A percentile compares a stretch with the other conserved stretches of the same genome.
phyloP scores from a whole-genome alignment of 2,888 invertebrate species.

The Rhodophaea formosa region DNA sequence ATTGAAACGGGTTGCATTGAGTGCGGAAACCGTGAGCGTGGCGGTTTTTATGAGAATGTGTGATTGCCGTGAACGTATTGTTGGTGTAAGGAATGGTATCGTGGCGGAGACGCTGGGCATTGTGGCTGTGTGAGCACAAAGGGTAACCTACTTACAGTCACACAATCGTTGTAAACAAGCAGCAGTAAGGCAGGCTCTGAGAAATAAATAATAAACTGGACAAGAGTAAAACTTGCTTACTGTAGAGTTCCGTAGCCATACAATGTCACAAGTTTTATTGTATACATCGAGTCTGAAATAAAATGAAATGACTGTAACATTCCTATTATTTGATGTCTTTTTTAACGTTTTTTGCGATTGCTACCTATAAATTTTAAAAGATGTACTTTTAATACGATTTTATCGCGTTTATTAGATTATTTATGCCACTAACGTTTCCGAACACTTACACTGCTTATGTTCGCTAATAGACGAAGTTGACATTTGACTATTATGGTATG shows the following conservation, averaged over 20 bases:
- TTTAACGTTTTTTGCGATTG: too few species aligned
- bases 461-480: too few species aligned
- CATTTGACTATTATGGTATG: too few species aligned
- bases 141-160: conserved; percentile 16
- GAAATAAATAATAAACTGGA: not conserved
- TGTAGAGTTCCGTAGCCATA: not conserved
- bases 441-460: too few species aligned
- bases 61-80: conserved; percentile 12
- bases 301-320: too few species aligned
- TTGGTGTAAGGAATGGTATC: conserved; percentile 9
- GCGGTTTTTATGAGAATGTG: conserved; percentile 14
- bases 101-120: conserved; percentile 3
- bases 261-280: too few species aligned
- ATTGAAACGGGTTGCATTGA: conserved; percentile 11
- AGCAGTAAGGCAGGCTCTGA: not conserved
- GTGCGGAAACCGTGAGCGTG: conserved; percentile 8
- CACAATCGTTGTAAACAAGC: conserved; percentile 13
- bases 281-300: too few species aligned
- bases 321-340: too few species aligned
- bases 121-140: conserved; percentile 11
- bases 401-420: too few species aligned
- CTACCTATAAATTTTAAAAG: too few species aligned
- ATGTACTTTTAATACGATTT: too few species aligned
- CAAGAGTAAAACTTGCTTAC: not conserved
- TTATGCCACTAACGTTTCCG: too few species aligned